Conservation (phyloP, 2,113 vertebrate genomes). For the Heterotilapia buettikoferi region DNA sequence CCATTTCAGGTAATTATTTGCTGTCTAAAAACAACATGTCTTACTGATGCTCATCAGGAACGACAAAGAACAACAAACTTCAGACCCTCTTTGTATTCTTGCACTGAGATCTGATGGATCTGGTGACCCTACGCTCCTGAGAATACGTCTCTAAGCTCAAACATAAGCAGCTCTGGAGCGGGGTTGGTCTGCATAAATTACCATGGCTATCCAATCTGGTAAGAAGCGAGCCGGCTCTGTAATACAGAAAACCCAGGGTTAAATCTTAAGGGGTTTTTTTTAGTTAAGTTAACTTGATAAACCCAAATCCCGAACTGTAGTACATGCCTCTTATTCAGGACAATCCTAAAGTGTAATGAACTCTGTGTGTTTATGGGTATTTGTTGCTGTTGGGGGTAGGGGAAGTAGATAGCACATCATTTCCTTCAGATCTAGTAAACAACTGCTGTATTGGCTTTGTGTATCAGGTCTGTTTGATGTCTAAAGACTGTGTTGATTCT, state of each 20-base stretch:
- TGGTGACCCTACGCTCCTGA: not conserved
- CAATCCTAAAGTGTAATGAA: not conserved
- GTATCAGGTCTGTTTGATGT: constrained; percentile 50
- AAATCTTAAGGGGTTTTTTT: not conserved
- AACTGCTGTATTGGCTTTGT: constrained; percentile 43
- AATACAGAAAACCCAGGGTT: not conserved
- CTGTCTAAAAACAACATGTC: not conserved
- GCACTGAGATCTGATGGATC: not conserved
- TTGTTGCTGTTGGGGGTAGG: not conserved
- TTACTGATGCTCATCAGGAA: not conserved
- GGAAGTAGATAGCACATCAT: constrained; percentile 12
- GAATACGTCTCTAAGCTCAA: not conserved
- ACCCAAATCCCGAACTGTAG: not conserved
- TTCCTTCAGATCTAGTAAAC: constrained; percentile 55
- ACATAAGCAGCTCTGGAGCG: not conserved
- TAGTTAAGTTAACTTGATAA: not conserved
- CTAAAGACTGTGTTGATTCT: constrained; percentile 31
- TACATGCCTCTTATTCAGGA: not conserved
- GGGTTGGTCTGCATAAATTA: not conserved
- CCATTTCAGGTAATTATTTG: not conserved
- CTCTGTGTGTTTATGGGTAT: not conserved
- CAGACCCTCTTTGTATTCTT: not conserved
- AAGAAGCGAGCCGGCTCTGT: not conserved
- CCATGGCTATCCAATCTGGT: not conserved
- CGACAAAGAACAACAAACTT: not conserved